Percentiles rank a stretch among this genome's conserved stretches.
These are phyloP conservation scores for Muscicapa striata DNA, from an alignment of 2,797 vertebrate genomes.

Conservation along the genomic window DNA sequence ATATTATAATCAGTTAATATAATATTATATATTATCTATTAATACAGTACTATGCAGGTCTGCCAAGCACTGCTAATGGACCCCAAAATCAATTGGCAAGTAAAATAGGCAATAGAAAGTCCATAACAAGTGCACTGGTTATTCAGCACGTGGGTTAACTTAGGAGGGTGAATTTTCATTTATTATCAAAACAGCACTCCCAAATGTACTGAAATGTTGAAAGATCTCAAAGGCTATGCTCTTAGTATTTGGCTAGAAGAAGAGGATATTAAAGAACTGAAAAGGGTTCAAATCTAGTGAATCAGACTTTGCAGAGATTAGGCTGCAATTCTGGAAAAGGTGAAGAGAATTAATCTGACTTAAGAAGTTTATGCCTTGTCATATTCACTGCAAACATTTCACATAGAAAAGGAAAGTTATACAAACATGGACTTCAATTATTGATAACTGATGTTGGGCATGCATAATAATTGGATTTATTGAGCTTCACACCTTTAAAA, in stretches of 20 bases:
- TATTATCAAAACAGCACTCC: background rate
- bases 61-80: background rate
- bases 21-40: background rate
- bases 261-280: background rate
- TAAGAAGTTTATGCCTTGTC: background rate
- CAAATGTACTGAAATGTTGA: background rate
- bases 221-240: background rate
- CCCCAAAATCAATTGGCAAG: background rate
- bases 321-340: background rate
- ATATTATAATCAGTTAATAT: background rate
- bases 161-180: background rate
- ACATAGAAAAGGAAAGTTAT: background rate
- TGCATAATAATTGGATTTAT: background rate
- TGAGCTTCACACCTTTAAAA: background rate
- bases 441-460: background rate
- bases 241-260: background rate
- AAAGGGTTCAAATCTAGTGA: background rate
- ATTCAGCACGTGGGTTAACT: background rate
- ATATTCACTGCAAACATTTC: background rate
- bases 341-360: background rate
- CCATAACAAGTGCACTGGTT: background rate
- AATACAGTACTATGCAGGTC: background rate
- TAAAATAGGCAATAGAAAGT: background rate
- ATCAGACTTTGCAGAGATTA: background rate
- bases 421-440: background rate